Evolutionary conservation across 1,140 invertebrate species (phyloP).

Genomic region (Leguminivora glycinivorella): DNA sequence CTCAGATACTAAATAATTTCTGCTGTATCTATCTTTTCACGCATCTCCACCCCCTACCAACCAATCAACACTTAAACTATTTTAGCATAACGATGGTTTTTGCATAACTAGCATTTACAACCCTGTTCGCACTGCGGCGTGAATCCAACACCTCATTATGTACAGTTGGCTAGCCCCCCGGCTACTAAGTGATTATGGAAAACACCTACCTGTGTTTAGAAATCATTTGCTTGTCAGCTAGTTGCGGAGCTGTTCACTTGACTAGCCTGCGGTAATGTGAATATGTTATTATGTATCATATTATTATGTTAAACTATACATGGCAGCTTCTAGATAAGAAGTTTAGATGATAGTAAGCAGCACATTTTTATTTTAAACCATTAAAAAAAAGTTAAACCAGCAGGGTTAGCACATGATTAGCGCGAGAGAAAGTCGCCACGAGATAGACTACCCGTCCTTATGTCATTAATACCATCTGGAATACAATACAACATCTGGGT

Average conservation of each 20-base stretch:
- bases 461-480: too few species aligned
- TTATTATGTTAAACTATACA: neutral
- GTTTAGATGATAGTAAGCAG: neutral
- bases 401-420: too few species aligned
- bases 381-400: too few species aligned
- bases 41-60: neutral
- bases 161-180: constrained; percentile 1
- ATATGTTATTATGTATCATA: neutral
- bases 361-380: too few species aligned
- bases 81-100: neutral
- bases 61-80: neutral
- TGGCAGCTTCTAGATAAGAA: neutral
- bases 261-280: neutral
- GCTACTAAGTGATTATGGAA: constrained; percentile 7
- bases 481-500: too few species aligned
- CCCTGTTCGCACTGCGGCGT: neutral
- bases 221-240: neutral
- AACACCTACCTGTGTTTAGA: neutral
- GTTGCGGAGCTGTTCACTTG: neutral
- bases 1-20: too few species aligned
- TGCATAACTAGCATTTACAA: neutral
- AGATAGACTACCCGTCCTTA: too few species aligned
- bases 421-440: too few species aligned
- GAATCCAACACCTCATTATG: constrained; percentile 3
- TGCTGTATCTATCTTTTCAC: neutral